Conservation (phyloP, 1,140 invertebrate genomes). For the Lithobius niger region DNA sequence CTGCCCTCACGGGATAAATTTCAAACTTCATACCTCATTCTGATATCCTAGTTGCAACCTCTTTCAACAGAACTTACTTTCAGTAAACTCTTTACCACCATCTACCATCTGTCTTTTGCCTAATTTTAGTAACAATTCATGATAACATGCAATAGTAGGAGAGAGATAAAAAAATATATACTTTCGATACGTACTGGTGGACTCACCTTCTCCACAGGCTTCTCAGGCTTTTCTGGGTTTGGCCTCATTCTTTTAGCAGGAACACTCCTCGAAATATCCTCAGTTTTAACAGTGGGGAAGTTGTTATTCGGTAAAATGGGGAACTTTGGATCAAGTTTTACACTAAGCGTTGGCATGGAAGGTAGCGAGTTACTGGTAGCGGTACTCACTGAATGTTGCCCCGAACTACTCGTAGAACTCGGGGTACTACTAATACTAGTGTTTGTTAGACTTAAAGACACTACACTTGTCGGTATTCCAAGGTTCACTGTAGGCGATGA, state of each 20-base stretch:
- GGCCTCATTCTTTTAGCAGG: constrained; percentile 7
- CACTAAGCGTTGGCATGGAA: constrained; percentile 19
- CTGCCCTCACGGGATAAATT: too few species aligned
- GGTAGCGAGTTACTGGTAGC: constrained; percentile 13
- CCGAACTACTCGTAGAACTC: neutral
- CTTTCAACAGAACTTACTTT: too few species aligned
- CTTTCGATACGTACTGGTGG: too few species aligned
- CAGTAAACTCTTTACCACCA: too few species aligned
- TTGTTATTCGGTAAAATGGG: constrained; percentile 2
- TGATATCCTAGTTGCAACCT: too few species aligned
- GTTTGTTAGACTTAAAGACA: constrained; percentile 2
- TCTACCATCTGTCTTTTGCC: too few species aligned
- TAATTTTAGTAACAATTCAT: too few species aligned
- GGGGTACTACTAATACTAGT: neutral
- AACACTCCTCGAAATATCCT: constrained; percentile 1
- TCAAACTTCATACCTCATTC: too few species aligned
- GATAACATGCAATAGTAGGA: too few species aligned
- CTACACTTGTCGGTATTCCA: constrained; percentile 2
- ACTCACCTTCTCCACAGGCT: constrained; percentile 5
- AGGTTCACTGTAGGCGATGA: constrained; percentile 7
- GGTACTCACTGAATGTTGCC: constrained; percentile 2
- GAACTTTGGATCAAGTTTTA: constrained; percentile 22
- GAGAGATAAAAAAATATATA: too few species aligned
- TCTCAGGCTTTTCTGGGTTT: constrained; percentile 5
- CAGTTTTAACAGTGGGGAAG: constrained; percentile 3